Percentiles rank a stretch among this genome's conserved stretches.
Evolutionary conservation across 2,888 invertebrate genomes (phyloP).

Genomic region (Xylota sylvarum): DNA sequence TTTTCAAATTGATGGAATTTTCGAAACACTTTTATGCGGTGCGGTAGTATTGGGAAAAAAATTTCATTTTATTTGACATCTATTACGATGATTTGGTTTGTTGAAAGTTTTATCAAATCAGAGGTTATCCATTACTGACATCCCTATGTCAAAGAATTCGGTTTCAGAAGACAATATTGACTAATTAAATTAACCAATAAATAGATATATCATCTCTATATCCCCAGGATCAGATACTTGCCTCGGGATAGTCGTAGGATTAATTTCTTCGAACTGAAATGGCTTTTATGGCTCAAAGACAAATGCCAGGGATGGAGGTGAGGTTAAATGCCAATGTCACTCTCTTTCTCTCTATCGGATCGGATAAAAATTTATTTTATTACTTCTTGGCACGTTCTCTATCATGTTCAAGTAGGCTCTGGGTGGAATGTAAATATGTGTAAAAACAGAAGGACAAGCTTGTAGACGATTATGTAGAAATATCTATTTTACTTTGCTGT

Average conservation of each 20-base stretch:
- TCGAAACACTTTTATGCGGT: not conserved
- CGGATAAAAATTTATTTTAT: slow-evolving; percentile 59
- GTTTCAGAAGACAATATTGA: not conserved
- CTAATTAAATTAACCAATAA: slow-evolving; percentile 11
- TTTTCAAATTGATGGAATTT: slow-evolving; percentile 6
- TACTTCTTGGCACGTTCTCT: slow-evolving; percentile 62
- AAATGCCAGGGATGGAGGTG: not conserved
- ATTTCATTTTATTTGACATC: not conserved
- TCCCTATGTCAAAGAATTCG: no score
- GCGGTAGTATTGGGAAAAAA: not conserved
- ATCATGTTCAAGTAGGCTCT: slow-evolving; percentile 12
- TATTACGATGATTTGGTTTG: not conserved
- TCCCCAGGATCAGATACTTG: slow-evolving; percentile 17
- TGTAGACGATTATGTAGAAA: slow-evolving; percentile 7
- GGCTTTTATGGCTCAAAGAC: slow-evolving; percentile 1
- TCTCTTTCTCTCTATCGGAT: slow-evolving; percentile 15
- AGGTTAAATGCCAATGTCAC: slow-evolving; percentile 28
- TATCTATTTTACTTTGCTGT: not conserved
- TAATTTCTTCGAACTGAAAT: not conserved
- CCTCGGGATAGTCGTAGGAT: slow-evolving; percentile 4
- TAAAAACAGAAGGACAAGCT: slow-evolving; percentile 4
- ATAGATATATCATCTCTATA: slow-evolving; percentile 9
- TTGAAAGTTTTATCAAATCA: not conserved
- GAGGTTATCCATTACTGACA: not conserved
- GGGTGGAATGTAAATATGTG: slow-evolving; percentile 25